phyloP scores from a whole-genome alignment of 2,888 invertebrate species.

The Drosophila anceps region DNA sequence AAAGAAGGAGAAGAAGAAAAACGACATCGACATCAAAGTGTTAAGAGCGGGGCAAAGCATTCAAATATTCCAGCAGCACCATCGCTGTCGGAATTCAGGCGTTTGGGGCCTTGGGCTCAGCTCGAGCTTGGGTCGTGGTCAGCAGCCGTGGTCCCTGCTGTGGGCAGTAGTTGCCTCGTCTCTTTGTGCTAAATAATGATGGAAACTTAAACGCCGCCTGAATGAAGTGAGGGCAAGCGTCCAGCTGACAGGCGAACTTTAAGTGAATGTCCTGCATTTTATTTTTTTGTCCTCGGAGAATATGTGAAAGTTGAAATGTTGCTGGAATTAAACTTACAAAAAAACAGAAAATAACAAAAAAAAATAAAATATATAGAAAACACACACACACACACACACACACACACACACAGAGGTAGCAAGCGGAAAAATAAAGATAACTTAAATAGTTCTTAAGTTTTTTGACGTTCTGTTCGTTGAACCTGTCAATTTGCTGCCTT shows the following conservation, averaged over 20 bases:
- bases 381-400: background rate
- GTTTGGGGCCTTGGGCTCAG: constrained; percentile 26
- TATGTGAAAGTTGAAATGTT: constrained; percentile 82
- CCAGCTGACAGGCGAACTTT: constrained; percentile 70
- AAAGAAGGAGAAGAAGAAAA: no score
- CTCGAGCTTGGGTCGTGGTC: constrained; percentile 40
- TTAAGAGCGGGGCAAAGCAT: constrained; percentile 28
- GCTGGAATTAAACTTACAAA: constrained; percentile 79
- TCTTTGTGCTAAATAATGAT: constrained; percentile 78
- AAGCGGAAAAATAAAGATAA: constrained; percentile 56
- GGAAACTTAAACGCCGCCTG: constrained; percentile 73
- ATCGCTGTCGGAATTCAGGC: constrained; percentile 24
- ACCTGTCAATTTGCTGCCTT: constrained; percentile 70
- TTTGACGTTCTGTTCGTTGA: constrained; percentile 64
- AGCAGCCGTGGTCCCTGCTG: constrained; percentile 53
- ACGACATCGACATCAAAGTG: constrained; percentile 40
- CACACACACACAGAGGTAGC: background rate
- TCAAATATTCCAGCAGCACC: constrained; percentile 43
- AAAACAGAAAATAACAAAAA: constrained; percentile 37
- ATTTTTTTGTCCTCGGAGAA: constrained; percentile 82
- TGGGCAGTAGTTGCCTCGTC: constrained; percentile 71
- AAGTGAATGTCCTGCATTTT: constrained; percentile 83
- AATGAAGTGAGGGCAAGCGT: constrained; percentile 55
- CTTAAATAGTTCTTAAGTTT: constrained; percentile 77
- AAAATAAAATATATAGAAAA: constrained; percentile 13